phyloP scores from a whole-genome alignment of 2,113 vertebrate genomes.

The Hyperopisus bebe region DNA sequence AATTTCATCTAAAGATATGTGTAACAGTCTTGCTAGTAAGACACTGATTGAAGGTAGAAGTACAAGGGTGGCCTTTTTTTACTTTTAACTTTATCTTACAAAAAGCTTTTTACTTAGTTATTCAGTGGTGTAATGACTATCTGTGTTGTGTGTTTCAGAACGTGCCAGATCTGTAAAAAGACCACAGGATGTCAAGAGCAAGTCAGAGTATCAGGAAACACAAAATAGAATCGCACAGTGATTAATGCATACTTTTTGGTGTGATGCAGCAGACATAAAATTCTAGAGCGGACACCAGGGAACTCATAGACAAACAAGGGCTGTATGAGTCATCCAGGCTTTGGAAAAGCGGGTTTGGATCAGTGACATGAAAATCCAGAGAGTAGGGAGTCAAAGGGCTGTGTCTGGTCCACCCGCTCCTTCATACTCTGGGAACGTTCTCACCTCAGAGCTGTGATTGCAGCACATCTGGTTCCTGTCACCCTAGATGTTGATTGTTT shows the following conservation, averaged over 20 bases:
- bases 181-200: background rate
- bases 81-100: background rate
- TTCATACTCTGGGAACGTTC: background rate
- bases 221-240: background rate
- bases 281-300: background rate
- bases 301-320: background rate
- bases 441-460: background rate
- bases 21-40: background rate
- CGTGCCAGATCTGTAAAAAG: background rate
- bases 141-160: background rate
- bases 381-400: background rate
- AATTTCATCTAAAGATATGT: background rate
- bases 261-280: background rate
- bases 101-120: background rate
- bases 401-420: background rate
- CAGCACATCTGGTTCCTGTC: background rate
- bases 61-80: background rate
- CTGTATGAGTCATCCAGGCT: background rate
- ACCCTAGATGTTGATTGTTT: background rate
- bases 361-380: slow-evolving; percentile 2
- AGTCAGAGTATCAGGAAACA: background rate
- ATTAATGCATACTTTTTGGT: background rate
- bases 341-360: slow-evolving; percentile 5
- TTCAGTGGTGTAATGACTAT: background rate
- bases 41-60: background rate